Evolutionary conservation across 1,140 invertebrate genomes (phyloP).

Genomic region (Delia radicum): DNA sequence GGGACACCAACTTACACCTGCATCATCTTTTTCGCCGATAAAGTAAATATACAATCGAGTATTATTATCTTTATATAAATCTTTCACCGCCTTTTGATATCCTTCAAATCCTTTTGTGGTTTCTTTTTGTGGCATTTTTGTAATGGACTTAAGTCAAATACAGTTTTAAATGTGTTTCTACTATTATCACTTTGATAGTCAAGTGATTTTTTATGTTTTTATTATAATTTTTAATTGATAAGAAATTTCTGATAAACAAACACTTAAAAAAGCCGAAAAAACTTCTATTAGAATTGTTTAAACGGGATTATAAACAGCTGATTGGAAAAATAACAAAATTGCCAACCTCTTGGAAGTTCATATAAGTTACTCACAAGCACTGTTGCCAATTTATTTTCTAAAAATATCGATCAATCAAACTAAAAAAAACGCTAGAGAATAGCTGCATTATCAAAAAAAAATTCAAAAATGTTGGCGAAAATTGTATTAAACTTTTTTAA

Average conservation of each 20-base stretch:
- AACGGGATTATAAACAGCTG: neutral
- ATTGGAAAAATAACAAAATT: neutral
- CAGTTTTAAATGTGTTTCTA: neutral
- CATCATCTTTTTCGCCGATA: slow-evolving; percentile 61
- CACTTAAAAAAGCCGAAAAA: neutral
- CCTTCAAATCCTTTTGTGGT: slow-evolving; percentile 25
- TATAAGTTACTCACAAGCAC: too few species aligned
- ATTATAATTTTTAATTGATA: neutral
- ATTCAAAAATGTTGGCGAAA: too few species aligned
- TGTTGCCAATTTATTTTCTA: too few species aligned
- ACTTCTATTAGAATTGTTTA: neutral
- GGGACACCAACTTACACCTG: slow-evolving; percentile 67
- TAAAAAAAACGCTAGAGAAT: too few species aligned
- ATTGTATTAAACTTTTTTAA: too few species aligned
- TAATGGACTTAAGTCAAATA: neutral
- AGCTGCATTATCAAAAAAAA: too few species aligned
- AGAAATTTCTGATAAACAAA: neutral
- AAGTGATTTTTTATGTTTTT: slow-evolving; percentile 9
- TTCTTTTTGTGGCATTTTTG: slow-evolving; percentile 13
- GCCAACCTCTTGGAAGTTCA: too few species aligned
- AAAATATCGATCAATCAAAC: too few species aligned
- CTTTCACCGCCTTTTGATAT: slow-evolving; percentile 6
- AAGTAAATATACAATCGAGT: slow-evolving; percentile 59
- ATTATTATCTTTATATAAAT: neutral
- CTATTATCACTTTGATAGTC: neutral